Conservation (phyloP, 2,113 vertebrate species). For the Megaleporinus macrocephalus region DNA sequence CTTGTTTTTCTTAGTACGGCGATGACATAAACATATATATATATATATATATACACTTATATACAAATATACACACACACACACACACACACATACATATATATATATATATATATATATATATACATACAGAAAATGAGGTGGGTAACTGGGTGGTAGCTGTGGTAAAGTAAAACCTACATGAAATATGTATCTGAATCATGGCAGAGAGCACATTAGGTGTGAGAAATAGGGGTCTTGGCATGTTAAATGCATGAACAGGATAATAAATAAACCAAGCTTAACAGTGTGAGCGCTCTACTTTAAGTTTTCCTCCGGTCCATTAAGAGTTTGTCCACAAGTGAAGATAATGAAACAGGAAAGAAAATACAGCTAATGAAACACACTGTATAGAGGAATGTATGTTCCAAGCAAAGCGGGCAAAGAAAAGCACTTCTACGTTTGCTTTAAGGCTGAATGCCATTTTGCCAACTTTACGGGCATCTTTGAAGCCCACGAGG, state of each 20-base stretch:
- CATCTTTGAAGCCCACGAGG: slow-evolving; percentile 41
- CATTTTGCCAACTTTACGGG: slow-evolving; percentile 37
- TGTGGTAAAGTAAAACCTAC: background rate
- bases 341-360: background rate
- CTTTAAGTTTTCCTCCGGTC: background rate
- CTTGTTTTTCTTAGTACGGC: too few species aligned
- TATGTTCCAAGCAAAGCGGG: background rate
- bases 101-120: too few species aligned
- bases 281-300: background rate
- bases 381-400: background rate
- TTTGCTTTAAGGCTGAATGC: slow-evolving; percentile 7
- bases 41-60: too few species aligned
- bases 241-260: slow-evolving; percentile 16
- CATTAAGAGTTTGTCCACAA: background rate
- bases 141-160: background rate
- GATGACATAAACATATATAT: too few species aligned
- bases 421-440: background rate
- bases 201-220: background rate
- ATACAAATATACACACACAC: too few species aligned
- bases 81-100: too few species aligned
- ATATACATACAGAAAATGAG: background rate
- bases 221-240: background rate
- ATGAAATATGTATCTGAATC: background rate
- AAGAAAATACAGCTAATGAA: background rate
- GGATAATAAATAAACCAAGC: slow-evolving; percentile 1